phyloP scores from a whole-genome alignment of 2,888 invertebrate species.

The Erannis defoliaria region DNA sequence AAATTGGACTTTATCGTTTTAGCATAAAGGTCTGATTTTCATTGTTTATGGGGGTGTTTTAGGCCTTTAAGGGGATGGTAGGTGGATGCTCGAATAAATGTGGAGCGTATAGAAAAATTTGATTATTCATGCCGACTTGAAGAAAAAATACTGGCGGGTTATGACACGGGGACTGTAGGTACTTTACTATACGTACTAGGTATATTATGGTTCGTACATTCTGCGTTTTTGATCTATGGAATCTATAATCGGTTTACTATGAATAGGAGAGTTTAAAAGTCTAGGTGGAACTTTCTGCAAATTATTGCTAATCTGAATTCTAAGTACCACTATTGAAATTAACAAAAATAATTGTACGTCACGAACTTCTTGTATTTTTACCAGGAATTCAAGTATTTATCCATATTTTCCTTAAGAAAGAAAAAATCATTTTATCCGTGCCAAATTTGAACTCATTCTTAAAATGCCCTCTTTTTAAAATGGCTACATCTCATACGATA shows the following conservation, averaged over 20 bases:
- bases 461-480: no score
- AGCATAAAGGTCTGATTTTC: constrained; percentile 66
- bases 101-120: constrained; percentile 84
- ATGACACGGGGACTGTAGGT: constrained; percentile 60
- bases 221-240: constrained; percentile 20
- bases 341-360: no score
- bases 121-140: constrained; percentile 84
- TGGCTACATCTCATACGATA: no score
- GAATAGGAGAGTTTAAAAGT: no score
- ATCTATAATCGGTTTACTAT: neutral
- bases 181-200: constrained; percentile 19
- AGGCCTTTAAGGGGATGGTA: constrained; percentile 47
- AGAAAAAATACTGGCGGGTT: constrained; percentile 77
- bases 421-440: no score
- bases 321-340: no score
- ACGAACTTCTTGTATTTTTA: no score
- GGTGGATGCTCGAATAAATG: constrained; percentile 71
- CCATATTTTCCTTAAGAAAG: no score
- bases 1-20: constrained; percentile 66
- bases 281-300: no score
- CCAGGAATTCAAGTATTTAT: no score
- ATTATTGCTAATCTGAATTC: no score
- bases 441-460: no score
- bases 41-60: constrained; percentile 57
- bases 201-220: constrained; percentile 18